Percentiles rank a stretch among this genome's conserved stretches.
Conservation (phyloP, 2,888 invertebrate species). For the Cylindroiulus punctatus region DNA sequence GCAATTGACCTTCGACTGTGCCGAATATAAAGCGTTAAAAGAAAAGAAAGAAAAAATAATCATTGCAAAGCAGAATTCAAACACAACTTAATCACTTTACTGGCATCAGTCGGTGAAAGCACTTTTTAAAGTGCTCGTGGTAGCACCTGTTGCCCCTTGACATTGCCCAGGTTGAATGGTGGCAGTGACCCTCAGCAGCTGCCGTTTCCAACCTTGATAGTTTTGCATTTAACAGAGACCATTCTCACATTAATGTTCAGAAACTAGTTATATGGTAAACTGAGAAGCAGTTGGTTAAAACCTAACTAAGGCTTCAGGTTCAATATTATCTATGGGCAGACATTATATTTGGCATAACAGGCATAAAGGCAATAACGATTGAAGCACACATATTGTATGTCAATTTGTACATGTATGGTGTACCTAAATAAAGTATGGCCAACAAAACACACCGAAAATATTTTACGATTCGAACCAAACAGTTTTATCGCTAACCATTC, state of each 20-base stretch:
- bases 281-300: too few relatives aligned
- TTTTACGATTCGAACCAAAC: conserved; percentile 1
- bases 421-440: too few relatives aligned
- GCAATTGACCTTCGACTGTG: neutral
- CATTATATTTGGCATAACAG: neutral
- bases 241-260: neutral
- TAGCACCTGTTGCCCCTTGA: conserved; percentile 42
- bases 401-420: too few relatives aligned
- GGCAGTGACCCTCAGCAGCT: conserved; percentile 11
- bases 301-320: too few relatives aligned
- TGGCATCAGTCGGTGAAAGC: neutral
- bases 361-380: too few relatives aligned
- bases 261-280: neutral
- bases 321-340: too few relatives aligned
- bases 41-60: neutral
- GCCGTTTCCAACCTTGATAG: neutral
- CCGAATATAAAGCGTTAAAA: conserved; percentile 9
- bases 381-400: too few relatives aligned
- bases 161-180: conserved; percentile 30
- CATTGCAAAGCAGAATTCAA: conserved; percentile 9
- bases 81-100: neutral
- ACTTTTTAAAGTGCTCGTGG: conserved; percentile 12
- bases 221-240: neutral
- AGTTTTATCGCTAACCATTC: conserved; percentile 25
- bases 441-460: neutral